A percentile compares a stretch with the other conserved stretches of the same genome.
phyloP scores from a whole-genome alignment of 2,797 vertebrate species.

The Argya squamiceps region DNA sequence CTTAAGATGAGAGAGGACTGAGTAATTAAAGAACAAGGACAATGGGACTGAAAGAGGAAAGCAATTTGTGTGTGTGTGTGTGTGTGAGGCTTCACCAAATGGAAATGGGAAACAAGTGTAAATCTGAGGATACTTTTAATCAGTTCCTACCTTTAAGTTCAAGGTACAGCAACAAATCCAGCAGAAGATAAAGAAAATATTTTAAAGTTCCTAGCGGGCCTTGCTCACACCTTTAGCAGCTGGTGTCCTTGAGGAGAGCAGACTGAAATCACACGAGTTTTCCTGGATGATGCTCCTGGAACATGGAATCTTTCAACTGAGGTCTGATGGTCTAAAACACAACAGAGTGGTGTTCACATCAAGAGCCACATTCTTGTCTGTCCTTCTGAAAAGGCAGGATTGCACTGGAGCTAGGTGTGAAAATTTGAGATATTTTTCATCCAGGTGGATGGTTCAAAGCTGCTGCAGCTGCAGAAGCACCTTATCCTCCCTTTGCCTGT shows the following conservation, averaged over 20 bases:
- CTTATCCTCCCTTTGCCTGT: not conserved
- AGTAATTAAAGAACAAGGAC: not conserved
- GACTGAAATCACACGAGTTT: not conserved
- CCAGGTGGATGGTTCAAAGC: not conserved
- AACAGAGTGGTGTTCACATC: not conserved
- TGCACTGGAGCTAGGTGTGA: not conserved
- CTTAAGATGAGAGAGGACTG: not conserved
- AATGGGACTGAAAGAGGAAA: not conserved
- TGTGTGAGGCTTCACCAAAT: not conserved
- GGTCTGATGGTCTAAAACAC: not conserved
- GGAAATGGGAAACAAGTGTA: not conserved
- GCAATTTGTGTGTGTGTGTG: not conserved
- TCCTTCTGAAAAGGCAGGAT: not conserved
- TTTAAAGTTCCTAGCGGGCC: not conserved
- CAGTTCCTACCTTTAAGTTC: not conserved
- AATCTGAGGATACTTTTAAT: not conserved
- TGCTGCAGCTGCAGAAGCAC: not conserved
- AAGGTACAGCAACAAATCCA: not conserved
- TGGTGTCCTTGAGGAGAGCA: not conserved
- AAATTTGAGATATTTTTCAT: not conserved
- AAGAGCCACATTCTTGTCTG: rapidly evolving
- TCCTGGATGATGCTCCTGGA: not conserved
- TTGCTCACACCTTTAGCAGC: rapidly evolving
- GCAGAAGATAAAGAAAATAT: not conserved
- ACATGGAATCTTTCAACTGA: not conserved